These are phyloP conservation scores for Sphaerodactylus townsendi DNA, from an alignment of 2,113 vertebrate genomes.

Conservation along the genomic window DNA sequence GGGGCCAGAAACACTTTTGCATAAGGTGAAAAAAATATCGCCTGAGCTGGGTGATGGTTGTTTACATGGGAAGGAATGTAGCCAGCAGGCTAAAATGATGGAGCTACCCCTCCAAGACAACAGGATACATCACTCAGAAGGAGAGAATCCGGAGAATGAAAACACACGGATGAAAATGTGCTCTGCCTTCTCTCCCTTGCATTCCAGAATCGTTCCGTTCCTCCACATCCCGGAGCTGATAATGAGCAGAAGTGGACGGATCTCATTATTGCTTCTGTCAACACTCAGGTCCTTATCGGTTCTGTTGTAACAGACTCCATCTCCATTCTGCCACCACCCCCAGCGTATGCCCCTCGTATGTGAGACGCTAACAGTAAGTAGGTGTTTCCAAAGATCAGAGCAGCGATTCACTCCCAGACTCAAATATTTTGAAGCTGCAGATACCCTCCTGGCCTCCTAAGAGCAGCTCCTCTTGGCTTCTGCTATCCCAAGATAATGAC, in stretches of 20 bases:
- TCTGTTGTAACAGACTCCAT: constrained; percentile 8
- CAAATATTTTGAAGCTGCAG: constrained; percentile 27
- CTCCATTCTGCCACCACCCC: neutral
- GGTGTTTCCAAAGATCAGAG: constrained; percentile 18
- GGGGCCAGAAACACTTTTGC: neutral
- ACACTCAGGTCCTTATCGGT: constrained; percentile 21
- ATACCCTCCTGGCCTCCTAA: constrained; percentile 26
- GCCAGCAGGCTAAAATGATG: neutral
- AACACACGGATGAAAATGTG: neutral
- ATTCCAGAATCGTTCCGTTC: neutral
- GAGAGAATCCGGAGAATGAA: constrained; percentile 1
- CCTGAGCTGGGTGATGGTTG: neutral
- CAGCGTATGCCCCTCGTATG: neutral
- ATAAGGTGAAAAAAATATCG: neutral
- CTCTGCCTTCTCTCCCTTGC: neutral
- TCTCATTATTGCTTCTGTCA: constrained; percentile 26
- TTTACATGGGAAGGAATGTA: neutral
- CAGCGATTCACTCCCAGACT: neutral
- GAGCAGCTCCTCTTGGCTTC: neutral
- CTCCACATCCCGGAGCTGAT: neutral
- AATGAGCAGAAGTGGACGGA: constrained; percentile 19
- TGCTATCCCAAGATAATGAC: constrained; percentile 7
- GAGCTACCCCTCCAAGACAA: neutral
- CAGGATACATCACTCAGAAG: neutral
- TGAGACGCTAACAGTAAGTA: neutral